Evolutionary conservation across 2,888 invertebrate genomes (phyloP), one percentile per base, ranked within the genome.

Genomic region (Therioaphis trifolii): DNA sequence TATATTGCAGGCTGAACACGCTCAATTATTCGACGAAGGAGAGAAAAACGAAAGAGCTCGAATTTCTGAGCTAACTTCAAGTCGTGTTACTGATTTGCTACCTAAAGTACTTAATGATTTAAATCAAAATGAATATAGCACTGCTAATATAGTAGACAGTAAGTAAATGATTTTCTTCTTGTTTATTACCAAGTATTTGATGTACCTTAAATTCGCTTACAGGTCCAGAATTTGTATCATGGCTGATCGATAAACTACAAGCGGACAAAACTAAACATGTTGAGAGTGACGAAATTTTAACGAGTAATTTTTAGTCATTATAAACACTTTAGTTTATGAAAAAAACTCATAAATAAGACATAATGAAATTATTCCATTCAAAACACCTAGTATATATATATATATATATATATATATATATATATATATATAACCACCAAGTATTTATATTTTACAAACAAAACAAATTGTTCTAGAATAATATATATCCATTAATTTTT

Each of bases 161-260:
- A 68, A 52, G 12, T 35, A 15, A 9, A n/a, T 2, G 35, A 15
- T 35, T 66, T 18, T 18, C 1, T 4, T 29, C 7, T 4, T 18
- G 27, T 9, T 5, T 29, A 15, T 35, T 7, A 18, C 18, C 15
- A 2, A 4, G 1, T 12, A 4, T 2, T 63, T 7, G 2, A 18
- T 63, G 5, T 5, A 15, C 15, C 15, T 15, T 29, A 9, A 15
- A 46, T 63, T 15, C n/a, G 24, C 7, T 40, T 7, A 69, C 7
- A 80, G 79, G 58, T 29, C 43, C 69, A 0, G 79, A 71, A 46
- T 61, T 80, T 43, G 58, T 80, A 29, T 21, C 43, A 12, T 80
- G 79, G 79, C 55, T 79, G n/a, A 46, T 46, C 4, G 46, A 71
- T 15, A 58, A 71, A 71, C 15, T 71, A 7, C 58, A 58, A 55